Base-by-base conservation (phyloP, 2,888 invertebrate species). In the Limnephilus auricula region DNA sequence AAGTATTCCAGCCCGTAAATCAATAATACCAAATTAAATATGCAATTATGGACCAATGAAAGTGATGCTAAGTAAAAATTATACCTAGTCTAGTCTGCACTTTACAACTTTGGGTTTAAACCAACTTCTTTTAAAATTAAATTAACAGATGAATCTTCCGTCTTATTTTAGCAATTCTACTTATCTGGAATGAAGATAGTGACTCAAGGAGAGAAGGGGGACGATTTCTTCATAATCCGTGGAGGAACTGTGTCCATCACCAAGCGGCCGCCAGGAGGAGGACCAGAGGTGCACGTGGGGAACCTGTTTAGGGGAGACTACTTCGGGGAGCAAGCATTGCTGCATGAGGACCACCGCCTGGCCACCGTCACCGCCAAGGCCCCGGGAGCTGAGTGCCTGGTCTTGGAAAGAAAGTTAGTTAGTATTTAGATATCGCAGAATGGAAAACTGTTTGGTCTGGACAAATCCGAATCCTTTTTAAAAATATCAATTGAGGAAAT, bases 151-250 rank as follows among this genome's bases (percentile, higher is more conserved):
- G 18, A 50, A 50, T 50, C 15, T 65, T 65, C 25, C 18, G 3
- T 90, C n/a, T 37, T 32, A 93, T 93, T 93, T 18, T 93, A 98
- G 97, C 98, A 98, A 95, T 98, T 98, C 94, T 99, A 98, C 95
- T 96, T 97, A 40, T 96, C 98, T 3, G 98, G 97, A 3, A 97
- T 97, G 0, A 97, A 97, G 92, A 98, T 99, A 91, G 97, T 99
- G 25, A 96, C 97, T 0, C 98, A 99, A 95, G 99, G 98, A 0
- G 98, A 98, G 93, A 96, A 96, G 50, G 99, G 99, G 4, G 98
- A 99, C 94, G 98, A 98, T 93, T 99, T 99, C 95, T 99, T 98
- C 94, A 98, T 99, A 92, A 98, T 99, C 94, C 97, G 98, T 93
- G 98, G 98, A 12, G 98, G 98, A 31, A 97, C 97, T 30, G 98